Conservation (phyloP, 2,888 invertebrate species). For the Syrista parreyssii region DNA sequence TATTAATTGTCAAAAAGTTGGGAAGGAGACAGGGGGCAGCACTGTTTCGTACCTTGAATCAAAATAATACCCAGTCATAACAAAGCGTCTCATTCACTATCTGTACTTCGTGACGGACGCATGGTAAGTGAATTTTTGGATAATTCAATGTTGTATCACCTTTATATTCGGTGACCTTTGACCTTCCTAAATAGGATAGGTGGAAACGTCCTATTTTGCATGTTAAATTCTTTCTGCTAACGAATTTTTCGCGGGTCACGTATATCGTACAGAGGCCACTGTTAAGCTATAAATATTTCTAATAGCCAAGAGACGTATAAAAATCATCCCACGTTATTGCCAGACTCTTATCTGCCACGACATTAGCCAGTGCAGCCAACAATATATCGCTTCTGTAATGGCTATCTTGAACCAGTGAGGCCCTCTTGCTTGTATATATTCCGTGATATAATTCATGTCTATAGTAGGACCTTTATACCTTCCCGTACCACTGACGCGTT, state of each 20-base stretch:
- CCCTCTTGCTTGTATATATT: not conserved
- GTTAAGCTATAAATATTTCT: slow-evolving; percentile 18
- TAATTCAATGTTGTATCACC: not conserved
- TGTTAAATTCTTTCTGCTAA: not conserved
- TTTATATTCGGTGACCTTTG: not conserved
- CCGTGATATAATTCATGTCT: not conserved
- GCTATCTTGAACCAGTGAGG: slow-evolving; percentile 2
- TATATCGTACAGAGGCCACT: not conserved
- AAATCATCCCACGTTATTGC: slow-evolving; percentile 20
- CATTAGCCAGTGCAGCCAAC: slow-evolving; percentile 27
- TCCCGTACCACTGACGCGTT: not conserved
- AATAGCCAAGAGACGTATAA: slow-evolving; percentile 14
- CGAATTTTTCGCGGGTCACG: not conserved
- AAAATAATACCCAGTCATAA: not conserved
- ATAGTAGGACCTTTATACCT: not conserved
- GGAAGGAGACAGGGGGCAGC: not conserved
- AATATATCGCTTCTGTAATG: slow-evolving; percentile 29
- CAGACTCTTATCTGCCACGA: slow-evolving; percentile 25
- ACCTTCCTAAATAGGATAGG: not conserved
- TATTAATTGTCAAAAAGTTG: not conserved
- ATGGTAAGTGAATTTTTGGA: not conserved
- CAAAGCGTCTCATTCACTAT: not conserved
- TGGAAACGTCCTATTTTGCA: not conserved
- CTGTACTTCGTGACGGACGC: not conserved
- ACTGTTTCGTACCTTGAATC: not conserved